Evolutionary conservation across 2,797 vertebrate species (phyloP).

Genomic region (Pelochelys cantorii): DNA sequence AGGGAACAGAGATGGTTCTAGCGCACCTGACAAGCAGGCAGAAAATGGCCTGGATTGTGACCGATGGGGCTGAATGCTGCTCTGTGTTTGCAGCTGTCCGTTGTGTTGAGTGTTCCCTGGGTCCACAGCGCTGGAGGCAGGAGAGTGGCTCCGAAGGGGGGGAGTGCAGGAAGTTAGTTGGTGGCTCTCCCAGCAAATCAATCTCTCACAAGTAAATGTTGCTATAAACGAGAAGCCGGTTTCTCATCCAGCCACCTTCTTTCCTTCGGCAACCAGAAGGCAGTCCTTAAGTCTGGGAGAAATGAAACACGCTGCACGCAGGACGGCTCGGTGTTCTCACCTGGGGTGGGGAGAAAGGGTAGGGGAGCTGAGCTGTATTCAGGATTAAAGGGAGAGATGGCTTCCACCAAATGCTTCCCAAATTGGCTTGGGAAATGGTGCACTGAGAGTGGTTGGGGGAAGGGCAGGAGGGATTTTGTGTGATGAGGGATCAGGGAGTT

Average conservation of each 20-base stretch:
- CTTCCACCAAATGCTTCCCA: conserved; percentile 21
- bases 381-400: conserved; percentile 15
- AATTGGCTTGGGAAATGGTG: conserved; percentile 5
- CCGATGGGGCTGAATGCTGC: background rate
- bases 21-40: background rate
- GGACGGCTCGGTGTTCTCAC: background rate
- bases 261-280: conserved; percentile 38
- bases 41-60: background rate
- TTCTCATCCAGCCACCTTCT: conserved; percentile 28
- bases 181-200: conserved; percentile 33
- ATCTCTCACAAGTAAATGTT: conserved; percentile 34
- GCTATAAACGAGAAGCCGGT: conserved; percentile 2
- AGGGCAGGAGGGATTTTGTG: background rate
- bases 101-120: rapidly evolving
- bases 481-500: conserved; percentile 1
- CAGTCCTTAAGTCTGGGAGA: conserved; percentile 18
- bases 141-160: background rate
- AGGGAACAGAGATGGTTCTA: background rate
- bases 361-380: background rate
- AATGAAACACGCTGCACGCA: conserved; percentile 39
- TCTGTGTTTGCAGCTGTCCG: background rate
- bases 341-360: background rate
- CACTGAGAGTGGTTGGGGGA: background rate
- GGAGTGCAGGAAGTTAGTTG: background rate
- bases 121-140: background rate